Base-by-base conservation (phyloP, 2,113 vertebrate genomes). In the Plotosus lineatus region DNA sequence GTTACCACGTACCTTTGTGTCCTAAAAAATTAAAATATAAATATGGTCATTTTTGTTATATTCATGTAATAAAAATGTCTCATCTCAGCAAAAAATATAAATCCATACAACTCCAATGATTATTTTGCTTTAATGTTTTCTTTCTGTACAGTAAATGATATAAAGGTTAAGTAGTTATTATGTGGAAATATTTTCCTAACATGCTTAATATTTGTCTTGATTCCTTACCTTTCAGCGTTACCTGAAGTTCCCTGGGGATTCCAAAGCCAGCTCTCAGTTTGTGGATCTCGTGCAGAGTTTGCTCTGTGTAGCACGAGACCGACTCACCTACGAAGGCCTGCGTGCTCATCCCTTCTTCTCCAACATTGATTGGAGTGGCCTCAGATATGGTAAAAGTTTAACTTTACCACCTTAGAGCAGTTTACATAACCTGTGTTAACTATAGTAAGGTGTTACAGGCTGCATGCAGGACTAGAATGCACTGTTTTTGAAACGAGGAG, bases 271-370 rank as follows among this genome's bases (percentile, higher is more conserved):
- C 83, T 90, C 88, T 75, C 91, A 92, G 79, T 95, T 95, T 89
- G 89, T 96, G 80, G 97, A 99, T 88, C 92, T 99, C 85, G 90
- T 99, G 85, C 95, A 96, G 87, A 94, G 95, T 86, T 89, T 99
- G 81, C 90, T 99, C 12, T 97, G 96, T 88, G 94, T 93, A 79
- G 93, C 93, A 68, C 94, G 90, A 85, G 95, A 98, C 85, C 93
- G 98, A 26, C 88, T 98, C 79, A 94, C 89, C 78, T 98, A 93
- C 80, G 94, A 99, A 85, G 94, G 92, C 77, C 94, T 99, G 71
- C 95, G 94, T 83, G 98, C 96, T 85, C 98, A 99, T 88, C 87
- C 95, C 3, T 99, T 98, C 89, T 99, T 99, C 89, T 93, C 94
- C 63, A 92, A 78, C 60, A 86, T 94, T 0, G 94, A 97, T 89